These are phyloP conservation scores for Petrocephalus schoutedeni DNA, from an alignment of 2,797 vertebrate genomes.

Conservation along the genomic window DNA sequence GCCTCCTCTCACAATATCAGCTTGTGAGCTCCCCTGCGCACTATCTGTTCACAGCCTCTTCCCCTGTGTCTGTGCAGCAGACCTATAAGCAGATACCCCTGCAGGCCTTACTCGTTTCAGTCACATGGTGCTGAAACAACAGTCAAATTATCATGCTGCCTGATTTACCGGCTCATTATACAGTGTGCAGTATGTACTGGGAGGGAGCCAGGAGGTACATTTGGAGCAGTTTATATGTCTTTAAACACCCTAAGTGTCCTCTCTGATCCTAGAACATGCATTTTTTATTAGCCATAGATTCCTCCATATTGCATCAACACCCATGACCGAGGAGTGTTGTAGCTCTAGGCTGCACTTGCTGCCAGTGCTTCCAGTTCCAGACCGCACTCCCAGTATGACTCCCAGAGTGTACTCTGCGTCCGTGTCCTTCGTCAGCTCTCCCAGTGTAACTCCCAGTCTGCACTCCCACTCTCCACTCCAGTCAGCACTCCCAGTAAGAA, in stretches of 20 bases:
- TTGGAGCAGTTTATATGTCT: constrained; percentile 23
- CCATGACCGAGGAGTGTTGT: not conserved
- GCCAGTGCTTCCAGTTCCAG: not conserved
- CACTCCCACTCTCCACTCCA: not conserved
- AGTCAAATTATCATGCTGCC: not conserved
- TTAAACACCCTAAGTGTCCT: not conserved
- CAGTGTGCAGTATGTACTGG: not conserved
- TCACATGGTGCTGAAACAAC: not conserved
- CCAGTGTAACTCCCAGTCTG: not conserved
- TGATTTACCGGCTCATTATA: not conserved
- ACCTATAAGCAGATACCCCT: not conserved
- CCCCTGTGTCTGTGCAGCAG: not conserved
- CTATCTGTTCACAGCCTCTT: not conserved
- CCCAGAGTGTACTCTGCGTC: too few relatives aligned
- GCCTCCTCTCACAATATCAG: not conserved
- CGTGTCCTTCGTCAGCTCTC: not conserved
- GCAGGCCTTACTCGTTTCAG: not conserved
- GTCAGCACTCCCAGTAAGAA: not conserved
- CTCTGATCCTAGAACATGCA: not conserved
- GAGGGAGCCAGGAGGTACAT: not conserved
- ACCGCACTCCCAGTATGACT: not conserved
- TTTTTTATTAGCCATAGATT: not conserved
- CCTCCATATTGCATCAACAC: not conserved
- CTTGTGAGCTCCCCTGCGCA: not conserved
- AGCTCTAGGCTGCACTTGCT: not conserved